phyloP scores from a whole-genome alignment of 2,113 vertebrate genomes.

The Saguinus imperator region DNA sequence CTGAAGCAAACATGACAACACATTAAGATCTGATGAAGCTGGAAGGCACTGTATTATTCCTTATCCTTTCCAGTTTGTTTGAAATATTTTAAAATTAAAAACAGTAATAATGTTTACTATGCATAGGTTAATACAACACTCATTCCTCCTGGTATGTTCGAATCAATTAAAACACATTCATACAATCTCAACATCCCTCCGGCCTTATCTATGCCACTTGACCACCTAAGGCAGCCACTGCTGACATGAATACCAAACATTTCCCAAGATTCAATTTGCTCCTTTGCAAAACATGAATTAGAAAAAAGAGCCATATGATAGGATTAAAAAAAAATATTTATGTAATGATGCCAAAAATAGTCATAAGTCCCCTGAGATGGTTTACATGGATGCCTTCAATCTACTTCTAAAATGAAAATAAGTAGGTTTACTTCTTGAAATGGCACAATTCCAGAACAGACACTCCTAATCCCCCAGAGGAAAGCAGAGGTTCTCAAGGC shows the following conservation, averaged over 20 bases:
- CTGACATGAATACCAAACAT: background rate
- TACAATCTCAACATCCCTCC: background rate
- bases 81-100: conserved; percentile 28
- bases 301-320: background rate
- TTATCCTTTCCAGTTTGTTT: background rate
- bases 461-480: background rate
- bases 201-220: background rate
- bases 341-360: background rate
- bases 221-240: background rate
- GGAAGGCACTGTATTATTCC: background rate
- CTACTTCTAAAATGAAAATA: background rate
- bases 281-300: background rate
- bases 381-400: background rate
- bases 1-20: background rate
- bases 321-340: background rate
- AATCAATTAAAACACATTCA: background rate
- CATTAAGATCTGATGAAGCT: background rate
- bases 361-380: background rate
- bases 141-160: background rate
- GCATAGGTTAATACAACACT: background rate
- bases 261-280: background rate
- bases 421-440: background rate
- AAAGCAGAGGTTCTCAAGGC: background rate
- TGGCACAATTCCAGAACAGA: background rate
- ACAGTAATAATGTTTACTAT: background rate